These are phyloP conservation scores for Pangasius mekongensis DNA, from an alignment of 2,797 vertebrate genomes.

Conservation along the genomic window DNA sequence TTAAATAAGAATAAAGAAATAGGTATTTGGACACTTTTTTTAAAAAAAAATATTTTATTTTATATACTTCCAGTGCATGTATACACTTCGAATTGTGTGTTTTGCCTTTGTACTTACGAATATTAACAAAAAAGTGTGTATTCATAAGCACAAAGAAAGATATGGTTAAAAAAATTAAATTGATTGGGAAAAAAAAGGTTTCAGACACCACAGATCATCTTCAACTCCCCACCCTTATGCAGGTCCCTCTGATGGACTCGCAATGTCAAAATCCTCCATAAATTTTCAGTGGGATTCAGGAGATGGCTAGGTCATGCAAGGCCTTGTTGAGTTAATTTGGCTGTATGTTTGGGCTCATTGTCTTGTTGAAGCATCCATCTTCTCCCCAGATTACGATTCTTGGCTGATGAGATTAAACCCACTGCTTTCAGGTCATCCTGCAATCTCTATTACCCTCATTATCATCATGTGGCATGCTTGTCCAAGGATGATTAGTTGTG, in stretches of 20 bases:
- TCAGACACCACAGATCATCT: neutral
- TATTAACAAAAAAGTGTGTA: neutral
- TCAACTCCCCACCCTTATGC: neutral
- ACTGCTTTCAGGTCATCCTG: neutral
- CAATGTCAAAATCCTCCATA: neutral
- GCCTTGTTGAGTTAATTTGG: neutral
- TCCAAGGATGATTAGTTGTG: neutral
- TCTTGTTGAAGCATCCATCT: constrained; percentile 7
- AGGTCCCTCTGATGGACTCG: neutral
- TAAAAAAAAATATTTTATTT: neutral
- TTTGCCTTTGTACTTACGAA: neutral
- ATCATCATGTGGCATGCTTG: neutral
- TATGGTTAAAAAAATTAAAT: neutral
- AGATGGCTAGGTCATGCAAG: neutral
- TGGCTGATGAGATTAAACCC: neutral
- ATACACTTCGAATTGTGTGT: neutral
- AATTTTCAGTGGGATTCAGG: neutral
- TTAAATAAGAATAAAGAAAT: neutral
- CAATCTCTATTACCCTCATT: neutral
- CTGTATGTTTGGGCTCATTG: neutral
- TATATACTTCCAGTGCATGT: neutral
- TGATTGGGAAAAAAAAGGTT: neutral
- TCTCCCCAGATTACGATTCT: too few relatives aligned
- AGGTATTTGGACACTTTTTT: neutral
- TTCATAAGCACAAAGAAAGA: neutral